Evolutionary conservation across 1,140 invertebrate genomes (phyloP).

Genomic region (Penaeus japonicus): DNA sequence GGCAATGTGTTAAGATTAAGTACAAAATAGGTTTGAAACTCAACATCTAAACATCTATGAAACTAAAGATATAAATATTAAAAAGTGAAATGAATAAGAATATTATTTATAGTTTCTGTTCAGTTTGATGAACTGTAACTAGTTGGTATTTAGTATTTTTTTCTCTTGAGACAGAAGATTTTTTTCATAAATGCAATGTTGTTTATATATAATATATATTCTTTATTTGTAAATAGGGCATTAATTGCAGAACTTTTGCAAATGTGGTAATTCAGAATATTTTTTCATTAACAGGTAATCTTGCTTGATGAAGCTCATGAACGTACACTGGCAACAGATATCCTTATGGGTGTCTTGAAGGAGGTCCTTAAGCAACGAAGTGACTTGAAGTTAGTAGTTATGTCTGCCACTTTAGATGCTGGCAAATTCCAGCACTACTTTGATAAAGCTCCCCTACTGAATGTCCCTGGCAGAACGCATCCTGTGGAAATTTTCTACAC

Average conservation of each 20-base stretch:
- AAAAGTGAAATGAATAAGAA: no score
- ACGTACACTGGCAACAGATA: slow-evolving; percentile 96
- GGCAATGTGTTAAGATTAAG: no score
- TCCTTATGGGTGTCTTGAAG: slow-evolving; percentile 98
- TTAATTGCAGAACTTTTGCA: neutral
- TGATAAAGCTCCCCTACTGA: slow-evolving; percentile 98
- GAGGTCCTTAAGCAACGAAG: slow-evolving; percentile 93
- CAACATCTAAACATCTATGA: no score
- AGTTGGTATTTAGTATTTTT: no score
- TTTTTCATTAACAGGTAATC: slow-evolving; percentile 71
- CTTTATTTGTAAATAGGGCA: no score
- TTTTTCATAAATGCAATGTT: no score
- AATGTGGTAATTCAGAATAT: neutral
- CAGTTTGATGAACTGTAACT: no score
- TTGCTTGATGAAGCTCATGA: slow-evolving; percentile 99
- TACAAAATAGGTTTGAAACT: no score
- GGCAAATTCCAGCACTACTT: slow-evolving; percentile 99
- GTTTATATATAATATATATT: no score
- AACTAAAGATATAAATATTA: no score
- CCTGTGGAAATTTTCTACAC: slow-evolving; percentile 99
- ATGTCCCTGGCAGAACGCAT: slow-evolving; percentile 95
- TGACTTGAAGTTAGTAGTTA: slow-evolving; percentile 98
- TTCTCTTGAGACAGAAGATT: no score
- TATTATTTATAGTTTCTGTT: no score
- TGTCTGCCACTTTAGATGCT: slow-evolving; percentile 99